Percentiles rank a stretch among this genome's conserved stretches.
These are phyloP conservation scores for Seriola dumerili DNA, from an alignment of 2,113 vertebrate species.

Conservation along the genomic window DNA sequence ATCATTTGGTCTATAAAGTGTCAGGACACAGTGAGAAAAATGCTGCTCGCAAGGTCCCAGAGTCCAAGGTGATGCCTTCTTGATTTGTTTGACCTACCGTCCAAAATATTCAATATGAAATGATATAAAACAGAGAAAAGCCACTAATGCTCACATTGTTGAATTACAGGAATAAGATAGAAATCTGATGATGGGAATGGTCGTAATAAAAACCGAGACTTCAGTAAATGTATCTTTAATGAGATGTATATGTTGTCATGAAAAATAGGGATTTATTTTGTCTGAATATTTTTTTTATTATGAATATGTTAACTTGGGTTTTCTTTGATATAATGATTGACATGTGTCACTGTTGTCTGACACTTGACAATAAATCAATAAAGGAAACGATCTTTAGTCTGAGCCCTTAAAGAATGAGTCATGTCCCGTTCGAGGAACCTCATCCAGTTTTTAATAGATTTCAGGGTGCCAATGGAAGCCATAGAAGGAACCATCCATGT, in stretches of 20 bases:
- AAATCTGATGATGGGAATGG: not conserved
- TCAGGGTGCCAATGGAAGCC: constrained; percentile 25
- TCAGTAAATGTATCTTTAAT: not conserved
- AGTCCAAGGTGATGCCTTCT: too few relatives aligned
- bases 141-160: too few relatives aligned
- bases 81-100: too few relatives aligned
- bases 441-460: constrained; percentile 24
- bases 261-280: too few relatives aligned
- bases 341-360: not conserved
- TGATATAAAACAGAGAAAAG: too few relatives aligned
- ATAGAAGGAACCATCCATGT: constrained; percentile 19
- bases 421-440: not conserved
- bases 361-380: not conserved
- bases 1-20: too few relatives aligned
- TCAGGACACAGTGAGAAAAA: too few relatives aligned
- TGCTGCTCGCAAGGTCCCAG: too few relatives aligned
- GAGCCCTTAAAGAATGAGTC: not conserved
- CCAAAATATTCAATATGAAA: too few relatives aligned
- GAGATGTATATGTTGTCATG: not conserved
- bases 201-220: not conserved
- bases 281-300: not conserved
- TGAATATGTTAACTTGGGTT: not conserved
- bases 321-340: not conserved
- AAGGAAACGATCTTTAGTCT: not conserved
- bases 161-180: not conserved